A percentile compares a stretch with the other conserved stretches of the same genome.
phyloP scores from a whole-genome alignment of 2,888 invertebrate species.

The Microctonus aethiopoides region DNA sequence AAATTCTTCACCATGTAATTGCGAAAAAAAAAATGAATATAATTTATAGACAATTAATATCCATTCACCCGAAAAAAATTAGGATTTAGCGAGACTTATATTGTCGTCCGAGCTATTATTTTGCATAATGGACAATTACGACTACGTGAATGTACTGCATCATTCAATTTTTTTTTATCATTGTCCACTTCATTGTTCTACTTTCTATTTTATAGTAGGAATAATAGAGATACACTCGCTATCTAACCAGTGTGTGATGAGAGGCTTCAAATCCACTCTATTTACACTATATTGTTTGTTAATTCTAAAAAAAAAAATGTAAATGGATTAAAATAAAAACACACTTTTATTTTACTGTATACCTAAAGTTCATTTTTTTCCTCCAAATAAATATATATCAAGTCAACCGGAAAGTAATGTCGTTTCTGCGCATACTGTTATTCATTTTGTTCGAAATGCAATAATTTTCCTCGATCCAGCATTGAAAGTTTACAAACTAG shows the following conservation, averaged over 20 bases:
- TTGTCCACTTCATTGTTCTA: slow-evolving; percentile 1
- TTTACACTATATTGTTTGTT: not conserved
- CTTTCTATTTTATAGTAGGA: slow-evolving; percentile 2
- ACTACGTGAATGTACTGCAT: not conserved
- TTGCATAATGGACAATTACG: not conserved
- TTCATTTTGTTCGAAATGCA: not conserved
- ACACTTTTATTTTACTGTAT: not conserved
- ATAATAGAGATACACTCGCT: slow-evolving; percentile 9
- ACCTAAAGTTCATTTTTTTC: not conserved
- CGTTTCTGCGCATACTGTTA: too few species aligned
- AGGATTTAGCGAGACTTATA: not conserved
- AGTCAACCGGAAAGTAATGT: too few species aligned
- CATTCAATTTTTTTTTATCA: not conserved
- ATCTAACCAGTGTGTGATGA: not conserved
- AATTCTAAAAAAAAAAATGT: not conserved
- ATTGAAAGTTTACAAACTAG: too few species aligned
- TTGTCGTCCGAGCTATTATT: not conserved
- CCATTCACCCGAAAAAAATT: not conserved
- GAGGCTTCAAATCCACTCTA: not conserved
- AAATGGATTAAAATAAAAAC: not conserved
- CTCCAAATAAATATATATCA: too few species aligned
- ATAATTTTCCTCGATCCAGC: too few species aligned
- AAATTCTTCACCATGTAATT: not conserved
- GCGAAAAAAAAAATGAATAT: not conserved
- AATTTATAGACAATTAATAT: too few species aligned